phyloP scores from a whole-genome alignment of 2,888 invertebrate genomes.

The Pogonocherus hispidulus region DNA sequence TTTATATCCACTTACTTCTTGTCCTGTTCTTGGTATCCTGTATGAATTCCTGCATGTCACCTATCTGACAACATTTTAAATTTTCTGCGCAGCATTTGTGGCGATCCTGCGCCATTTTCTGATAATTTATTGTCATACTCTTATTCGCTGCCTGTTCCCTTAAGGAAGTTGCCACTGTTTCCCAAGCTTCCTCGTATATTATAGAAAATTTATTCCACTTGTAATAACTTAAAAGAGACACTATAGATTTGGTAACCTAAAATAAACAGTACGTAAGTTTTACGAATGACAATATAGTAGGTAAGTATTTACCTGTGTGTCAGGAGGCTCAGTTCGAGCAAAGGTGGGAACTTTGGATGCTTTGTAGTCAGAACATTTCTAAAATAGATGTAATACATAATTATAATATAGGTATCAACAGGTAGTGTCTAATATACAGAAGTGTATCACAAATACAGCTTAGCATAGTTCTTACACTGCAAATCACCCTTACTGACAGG shows the following conservation, averaged over 20 bases:
- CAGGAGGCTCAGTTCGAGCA: constrained; percentile 93
- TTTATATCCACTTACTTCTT: constrained; percentile 76
- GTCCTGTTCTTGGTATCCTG: constrained; percentile 89
- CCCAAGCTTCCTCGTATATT: constrained; percentile 85
- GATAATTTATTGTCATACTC: constrained; percentile 89
- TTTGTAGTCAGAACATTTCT: constrained; percentile 96
- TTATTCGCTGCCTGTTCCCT: constrained; percentile 80
- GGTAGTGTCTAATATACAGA: too few relatives aligned
- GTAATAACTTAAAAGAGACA: constrained; percentile 91
- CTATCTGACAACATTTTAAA: constrained; percentile 82
- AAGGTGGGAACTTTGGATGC: constrained; percentile 92
- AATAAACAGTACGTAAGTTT: constrained; percentile 53
- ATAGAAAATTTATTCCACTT: constrained; percentile 96
- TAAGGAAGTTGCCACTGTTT: constrained; percentile 85
- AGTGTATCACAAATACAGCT: too few relatives aligned
- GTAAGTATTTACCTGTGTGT: constrained; percentile 80
- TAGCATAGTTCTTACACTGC: too few relatives aligned
- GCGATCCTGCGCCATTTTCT: constrained; percentile 78
- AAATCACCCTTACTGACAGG: too few relatives aligned
- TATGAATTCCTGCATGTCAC: constrained; percentile 87
- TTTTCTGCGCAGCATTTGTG: constrained; percentile 85
- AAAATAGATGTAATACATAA: constrained; percentile 50
- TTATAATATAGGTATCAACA: not conserved
- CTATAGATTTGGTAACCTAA: constrained; percentile 93
- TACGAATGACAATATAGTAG: not conserved